Evolutionary conservation across 2,888 invertebrate genomes (phyloP).

Genomic region (Chloromyia formosa): DNA sequence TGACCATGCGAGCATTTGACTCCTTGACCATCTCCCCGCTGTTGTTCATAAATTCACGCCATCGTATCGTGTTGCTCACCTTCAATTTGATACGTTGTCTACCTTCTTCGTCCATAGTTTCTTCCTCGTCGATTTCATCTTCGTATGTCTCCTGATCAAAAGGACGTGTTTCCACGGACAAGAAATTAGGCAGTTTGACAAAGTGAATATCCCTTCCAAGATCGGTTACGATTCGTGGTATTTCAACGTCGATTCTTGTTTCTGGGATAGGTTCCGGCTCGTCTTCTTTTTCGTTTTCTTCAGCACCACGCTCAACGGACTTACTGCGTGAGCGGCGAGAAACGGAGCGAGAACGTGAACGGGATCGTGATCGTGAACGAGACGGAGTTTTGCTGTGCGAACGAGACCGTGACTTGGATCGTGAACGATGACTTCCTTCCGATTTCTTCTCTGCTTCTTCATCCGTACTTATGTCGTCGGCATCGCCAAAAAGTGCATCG

Average conservation of each 20-base stretch:
- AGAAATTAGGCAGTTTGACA: slow-evolving; percentile 96
- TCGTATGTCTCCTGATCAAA: slow-evolving; percentile 96
- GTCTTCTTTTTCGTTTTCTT: slow-evolving; percentile 76
- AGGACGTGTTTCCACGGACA: slow-evolving; percentile 96
- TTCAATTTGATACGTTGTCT: slow-evolving; percentile 83
- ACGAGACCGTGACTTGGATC: slow-evolving; percentile 51
- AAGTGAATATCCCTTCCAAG: slow-evolving; percentile 93
- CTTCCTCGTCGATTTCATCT: slow-evolving; percentile 98
- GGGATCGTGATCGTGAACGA: slow-evolving; percentile 54
- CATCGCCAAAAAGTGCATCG: slow-evolving; percentile 91
- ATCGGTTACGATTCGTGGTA: slow-evolving; percentile 93
- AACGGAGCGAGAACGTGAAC: slow-evolving; percentile 59
- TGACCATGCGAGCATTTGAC: slow-evolving; percentile 93
- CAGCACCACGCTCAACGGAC: slow-evolving; percentile 57
- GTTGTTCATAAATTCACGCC: slow-evolving; percentile 86
- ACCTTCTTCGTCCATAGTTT: slow-evolving; percentile 97
- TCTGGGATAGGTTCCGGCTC: slow-evolving; percentile 87
- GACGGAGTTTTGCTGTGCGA: slow-evolving; percentile 49
- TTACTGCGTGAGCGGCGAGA: slow-evolving; percentile 60
- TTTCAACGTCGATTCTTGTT: slow-evolving; percentile 95
- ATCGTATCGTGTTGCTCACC: slow-evolving; percentile 97
- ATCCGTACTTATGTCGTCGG: slow-evolving; percentile 90
- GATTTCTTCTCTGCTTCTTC: slow-evolving; percentile 67
- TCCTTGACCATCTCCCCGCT: slow-evolving; percentile 84
- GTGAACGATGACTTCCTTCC: slow-evolving; percentile 56